Base-by-base conservation (phyloP, 2,888 invertebrate species). In the Caenorhabditis sp. region DNA sequence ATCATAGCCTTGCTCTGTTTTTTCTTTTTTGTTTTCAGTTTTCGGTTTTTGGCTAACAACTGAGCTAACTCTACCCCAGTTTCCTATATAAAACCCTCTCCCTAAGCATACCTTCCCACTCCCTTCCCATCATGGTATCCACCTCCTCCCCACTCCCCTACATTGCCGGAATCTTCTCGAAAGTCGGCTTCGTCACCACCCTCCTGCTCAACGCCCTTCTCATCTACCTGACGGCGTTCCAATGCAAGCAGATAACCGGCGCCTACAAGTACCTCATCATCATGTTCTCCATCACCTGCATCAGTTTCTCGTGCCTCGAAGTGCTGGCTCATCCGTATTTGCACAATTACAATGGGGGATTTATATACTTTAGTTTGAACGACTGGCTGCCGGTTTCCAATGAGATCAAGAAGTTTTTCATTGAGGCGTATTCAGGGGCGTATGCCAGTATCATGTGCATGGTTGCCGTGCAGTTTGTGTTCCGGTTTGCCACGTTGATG, bases 341-440 rank as follows among this genome's bases (percentile, higher is more conserved):
- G 11, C 74, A 74, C 58, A 74, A 51, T 53, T 74, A 51, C 40
- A 74, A 74, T 58, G 50, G 51, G 9, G 65, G 65, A 13, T 74
- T 74, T 26, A 74, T 74, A 8, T 74, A 65, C 50, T 74, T 74
- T 22, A 74, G 74, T 74, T 22, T 74, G 37, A 74, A 67, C 28
- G 51, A 58, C 24, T 74, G 37, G 26, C 22, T 72, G 20, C 56
- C 26, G 9, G 58, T 58, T 2, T 74, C 74, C 1, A 28, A 60
- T 20, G 60, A 60, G 0, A 11, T 74, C 15, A 15, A 58, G 15
- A 65, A 50, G 26, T 65, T 65, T 24, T 58, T 67, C 15, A 74
- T 74, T 28, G 65, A 60, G 20, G 74, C 60, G 0, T 74, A 74
- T 26, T 50, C 65, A 6, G 74, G 65, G 15, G 58, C 65, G 1